Base-by-base conservation (phyloP, 2,888 invertebrate species). In the Trachelus tabidus region DNA sequence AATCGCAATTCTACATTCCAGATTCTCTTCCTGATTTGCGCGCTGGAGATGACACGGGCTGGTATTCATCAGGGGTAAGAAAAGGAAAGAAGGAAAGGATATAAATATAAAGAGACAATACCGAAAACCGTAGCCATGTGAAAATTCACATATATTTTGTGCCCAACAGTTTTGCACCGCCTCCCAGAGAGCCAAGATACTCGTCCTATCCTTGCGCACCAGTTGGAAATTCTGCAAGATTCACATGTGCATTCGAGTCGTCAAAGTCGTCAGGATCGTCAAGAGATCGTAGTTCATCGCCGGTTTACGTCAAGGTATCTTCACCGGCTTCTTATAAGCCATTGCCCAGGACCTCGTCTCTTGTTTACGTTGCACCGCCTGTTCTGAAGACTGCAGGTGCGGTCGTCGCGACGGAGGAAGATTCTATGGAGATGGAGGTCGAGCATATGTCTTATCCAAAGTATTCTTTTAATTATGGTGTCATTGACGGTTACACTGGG, bases 401-500 rank as follows among this genome's bases (percentile, higher is more conserved):
- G 6, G 79, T 88, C 1, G 81, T 85, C 2, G 85, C 86, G 1
- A 87, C 83, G 30, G 40, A 34, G 30, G 81, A 83, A 34, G 82
- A 82, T 30, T 75, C 79, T 4, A 35, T 80, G 34, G 79, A 86
- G 1, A 82, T 82, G 12, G 83, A 85, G 34, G 74, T 77, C 31
- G 83, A 86, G 73, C 77, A 81, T 9, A 81, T 73, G 85, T 87
- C 71, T 9, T 85, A 89, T 79, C 89, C 89, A 15, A 89, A 82
- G 75, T 90, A 90, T 35, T 87, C 89, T 4, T 90, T 89, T 78
- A 89, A 89, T 77, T 90, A 90, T 74, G 89, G 89, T 0, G 89
- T 90, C 2, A 81, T 87, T 11, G 89, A 90, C 35, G 89, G 89
- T 11, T 87, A 86, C 75, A 90, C 89, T 0, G 89, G 89, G 0